Conservation (phyloP, 2,113 vertebrate genomes). For the Oryctolagus cuniculus region mOryCun1.1 NC_091447.1:11057001-11057500, state of each 20-base stretch:
- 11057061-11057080: slow-evolving; percentile 22
- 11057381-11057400: slow-evolving; percentile 20
- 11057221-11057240: not conserved
- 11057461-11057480: not conserved
- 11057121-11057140: not conserved
- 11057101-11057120: not conserved
- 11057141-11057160: slow-evolving; percentile 14
- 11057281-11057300: slow-evolving; percentile 19
- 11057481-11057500: not conserved
- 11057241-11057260: not conserved
- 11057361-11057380: not conserved
- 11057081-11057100: not conserved
- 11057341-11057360: slow-evolving; percentile 44
- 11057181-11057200: not conserved
- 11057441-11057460: not conserved
- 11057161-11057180: not conserved
- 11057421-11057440: not conserved
- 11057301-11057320: slow-evolving; percentile 11
- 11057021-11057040: not conserved
- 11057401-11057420: slow-evolving; percentile 25
- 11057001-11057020: not conserved
- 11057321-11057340: not conserved
- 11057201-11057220: not conserved
- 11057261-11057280: not conserved
- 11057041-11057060: not conserved